Base-by-base conservation (phyloP, 2,888 invertebrate genomes). In the Acanthopleura granulata region DNA sequence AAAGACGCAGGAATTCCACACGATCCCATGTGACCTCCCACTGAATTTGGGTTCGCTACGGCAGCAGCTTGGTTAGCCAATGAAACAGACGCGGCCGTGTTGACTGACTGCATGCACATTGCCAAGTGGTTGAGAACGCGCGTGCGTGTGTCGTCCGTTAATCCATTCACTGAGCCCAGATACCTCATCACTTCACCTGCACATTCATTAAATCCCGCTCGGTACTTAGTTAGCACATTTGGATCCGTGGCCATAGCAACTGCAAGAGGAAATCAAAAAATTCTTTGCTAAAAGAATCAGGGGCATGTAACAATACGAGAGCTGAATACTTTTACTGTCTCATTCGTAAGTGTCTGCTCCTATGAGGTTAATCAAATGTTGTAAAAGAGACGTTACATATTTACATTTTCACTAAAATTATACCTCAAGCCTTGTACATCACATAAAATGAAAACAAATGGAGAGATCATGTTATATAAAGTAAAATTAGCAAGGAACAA, bases 121-220 rank as follows among this genome's bases (percentile, higher is more conserved):
- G 86, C 84, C 49, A 89, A 82, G 77, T 89, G 88, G 62, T 82
- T 80, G 72, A 86, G 76, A 4, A 89, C 81, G 27, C 85, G 82
- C 22, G 80, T 80, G 49, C 85, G 79, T n/a, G 87, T 84, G 49
- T 86, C 84, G 1, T 81, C 78, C 61, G 82, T 83, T 6, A 87
- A 81, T 22, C 84, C 86, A 16, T 85, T 82, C 25, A 84, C 80
- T 22, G 86, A 81, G 40, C 82, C 79, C 29, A 89, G 78, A 79
- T 87, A 89, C 29, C 88, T 81, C 51, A 85, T 82, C 22, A 89
- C 88, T 80, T 89, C 89, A 30, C 82, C 82, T 1, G 87, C 88
- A 78, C 89, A 89, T 73, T 89, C 88, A 74, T 81, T 83, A 81
- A 87, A 71, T 71, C 71, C 71, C n/a, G 71, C 71, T 22, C 50